A percentile compares a stretch with the other conserved stretches of the same genome.
These are phyloP conservation scores for Epirrhoe alternata DNA, from an alignment of 2,888 invertebrate genomes.

Conservation along the genomic window DNA sequence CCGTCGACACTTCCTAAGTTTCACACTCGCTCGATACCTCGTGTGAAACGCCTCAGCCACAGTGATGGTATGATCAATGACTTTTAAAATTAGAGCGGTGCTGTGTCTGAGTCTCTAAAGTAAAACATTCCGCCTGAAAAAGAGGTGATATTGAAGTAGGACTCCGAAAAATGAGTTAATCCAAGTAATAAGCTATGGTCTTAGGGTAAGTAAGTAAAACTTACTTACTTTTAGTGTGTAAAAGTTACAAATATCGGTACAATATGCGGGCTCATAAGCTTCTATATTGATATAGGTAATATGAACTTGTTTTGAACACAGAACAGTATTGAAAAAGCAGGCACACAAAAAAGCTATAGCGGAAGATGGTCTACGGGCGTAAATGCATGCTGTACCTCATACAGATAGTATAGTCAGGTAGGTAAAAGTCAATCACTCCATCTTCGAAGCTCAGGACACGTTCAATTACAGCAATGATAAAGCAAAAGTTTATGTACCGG, in stretches of 20 bases:
- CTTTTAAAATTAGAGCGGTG: constrained; percentile 52
- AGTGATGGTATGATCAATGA: constrained; percentile 64
- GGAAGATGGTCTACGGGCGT: neutral
- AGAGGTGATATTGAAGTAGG: no score
- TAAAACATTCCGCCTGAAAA: neutral
- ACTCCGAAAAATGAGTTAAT: no score
- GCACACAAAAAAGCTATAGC: no score
- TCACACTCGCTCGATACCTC: constrained; percentile 61
- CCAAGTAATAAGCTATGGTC: no score
- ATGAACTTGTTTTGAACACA: no score
- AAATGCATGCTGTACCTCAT: neutral
- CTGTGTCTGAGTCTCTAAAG: constrained; percentile 5
- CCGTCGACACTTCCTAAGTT: constrained; percentile 83
- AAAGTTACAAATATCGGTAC: no score
- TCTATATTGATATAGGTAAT: no score
- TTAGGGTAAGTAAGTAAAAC: no score
- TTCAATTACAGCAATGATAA: constrained; percentile 71
- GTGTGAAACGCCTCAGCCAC: constrained; percentile 69
- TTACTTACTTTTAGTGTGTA: no score
- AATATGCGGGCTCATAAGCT: no score
- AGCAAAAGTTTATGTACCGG: constrained; percentile 70
- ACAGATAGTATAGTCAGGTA: constrained; percentile 5
- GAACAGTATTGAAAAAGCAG: no score
- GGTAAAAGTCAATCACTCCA: constrained; percentile 31
- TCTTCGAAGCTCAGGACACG: constrained; percentile 52